Evolutionary conservation across 1,140 invertebrate species (phyloP).

Genomic region (Diplogasteroides magnus): DNA sequence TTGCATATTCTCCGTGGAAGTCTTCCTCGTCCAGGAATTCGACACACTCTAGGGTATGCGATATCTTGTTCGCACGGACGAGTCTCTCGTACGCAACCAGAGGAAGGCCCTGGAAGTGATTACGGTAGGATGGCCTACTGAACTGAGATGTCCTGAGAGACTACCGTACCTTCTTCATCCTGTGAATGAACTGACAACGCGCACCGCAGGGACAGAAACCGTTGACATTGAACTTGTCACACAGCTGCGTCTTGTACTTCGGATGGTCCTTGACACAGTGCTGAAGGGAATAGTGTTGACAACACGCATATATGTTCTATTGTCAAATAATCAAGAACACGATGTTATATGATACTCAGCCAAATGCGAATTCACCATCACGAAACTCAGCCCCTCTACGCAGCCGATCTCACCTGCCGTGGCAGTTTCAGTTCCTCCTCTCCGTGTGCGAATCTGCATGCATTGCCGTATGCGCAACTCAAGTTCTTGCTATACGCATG

Average conservation of each 20-base stretch:
- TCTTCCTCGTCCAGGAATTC: slow-evolving; percentile 20
- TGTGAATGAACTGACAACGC: slow-evolving; percentile 94
- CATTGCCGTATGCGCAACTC: slow-evolving; percentile 93
- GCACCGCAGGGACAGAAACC: slow-evolving; percentile 98
- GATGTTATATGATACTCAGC: no score
- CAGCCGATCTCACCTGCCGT: slow-evolving; percentile 58
- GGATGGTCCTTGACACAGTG: slow-evolving; percentile 68
- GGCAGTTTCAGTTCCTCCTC: slow-evolving; percentile 82
- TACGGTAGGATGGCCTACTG: no score
- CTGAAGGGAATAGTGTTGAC: background rate
- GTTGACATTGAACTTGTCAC: slow-evolving; percentile 87
- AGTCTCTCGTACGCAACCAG: slow-evolving; percentile 17
- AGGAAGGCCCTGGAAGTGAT: slow-evolving; percentile 18
- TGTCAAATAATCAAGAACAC: background rate
- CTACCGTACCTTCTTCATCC: slow-evolving; percentile 17
- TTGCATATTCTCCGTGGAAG: no score
- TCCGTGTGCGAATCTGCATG: no score
- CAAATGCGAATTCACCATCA: background rate
- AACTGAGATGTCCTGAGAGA: no score
- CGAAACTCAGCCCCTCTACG: no score
- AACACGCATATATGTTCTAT: no score
- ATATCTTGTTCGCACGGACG: slow-evolving; percentile 12
- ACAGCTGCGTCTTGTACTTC: no score
- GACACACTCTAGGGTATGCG: slow-evolving; percentile 19
- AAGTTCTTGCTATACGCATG: slow-evolving; percentile 89